A percentile compares a stretch with the other conserved stretches of the same genome.
Evolutionary conservation across 2,888 invertebrate genomes (phyloP).

Genomic region (Chymomyza amoena): DNA sequence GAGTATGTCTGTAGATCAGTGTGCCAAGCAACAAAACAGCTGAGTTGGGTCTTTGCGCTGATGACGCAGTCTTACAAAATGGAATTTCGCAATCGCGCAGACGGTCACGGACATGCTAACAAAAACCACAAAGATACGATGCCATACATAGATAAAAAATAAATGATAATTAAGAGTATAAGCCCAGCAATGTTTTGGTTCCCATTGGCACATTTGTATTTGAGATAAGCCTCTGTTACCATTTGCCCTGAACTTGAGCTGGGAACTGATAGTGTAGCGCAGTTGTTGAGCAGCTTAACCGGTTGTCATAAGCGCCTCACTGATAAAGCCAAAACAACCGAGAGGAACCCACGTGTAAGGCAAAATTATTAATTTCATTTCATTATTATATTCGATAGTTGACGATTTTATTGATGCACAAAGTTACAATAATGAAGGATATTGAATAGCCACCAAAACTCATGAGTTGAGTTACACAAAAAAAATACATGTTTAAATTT

Average conservation of each 20-base stretch:
- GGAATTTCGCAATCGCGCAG: background rate
- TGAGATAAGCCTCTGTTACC: background rate
- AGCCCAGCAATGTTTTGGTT: background rate
- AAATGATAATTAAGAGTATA: background rate
- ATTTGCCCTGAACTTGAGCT: background rate
- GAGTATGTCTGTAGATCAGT: background rate
- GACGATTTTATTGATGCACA: background rate
- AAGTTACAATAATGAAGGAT: background rate
- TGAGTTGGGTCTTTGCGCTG: background rate
- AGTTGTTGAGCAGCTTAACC: background rate
- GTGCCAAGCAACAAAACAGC: slow-evolving; percentile 4
- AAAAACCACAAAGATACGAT: background rate
- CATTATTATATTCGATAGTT: background rate
- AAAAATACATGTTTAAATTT: background rate
- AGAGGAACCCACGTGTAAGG: background rate
- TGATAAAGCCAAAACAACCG: background rate
- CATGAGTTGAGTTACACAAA: background rate
- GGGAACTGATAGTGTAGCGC: background rate
- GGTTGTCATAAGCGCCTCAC: background rate
- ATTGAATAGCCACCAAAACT: background rate
- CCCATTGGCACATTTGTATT: background rate
- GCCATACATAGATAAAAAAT: background rate
- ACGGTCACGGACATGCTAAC: background rate
- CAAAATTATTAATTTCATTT: background rate
- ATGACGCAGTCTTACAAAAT: background rate